These are phyloP conservation scores for Iphiclides podalirius DNA, from an alignment of 2,888 invertebrate genomes.

Conservation along the genomic window DNA sequence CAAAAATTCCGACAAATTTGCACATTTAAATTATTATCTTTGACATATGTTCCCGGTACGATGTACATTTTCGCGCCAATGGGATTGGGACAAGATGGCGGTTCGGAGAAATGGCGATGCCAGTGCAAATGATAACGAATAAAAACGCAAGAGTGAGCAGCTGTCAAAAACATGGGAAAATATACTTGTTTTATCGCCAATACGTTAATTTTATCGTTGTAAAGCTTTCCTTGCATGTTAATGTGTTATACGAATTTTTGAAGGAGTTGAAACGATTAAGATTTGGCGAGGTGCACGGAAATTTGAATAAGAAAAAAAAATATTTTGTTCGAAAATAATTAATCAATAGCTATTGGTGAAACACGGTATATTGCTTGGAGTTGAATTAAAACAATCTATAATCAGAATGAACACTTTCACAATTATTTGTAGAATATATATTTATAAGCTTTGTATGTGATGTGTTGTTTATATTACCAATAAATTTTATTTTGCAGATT, in stretches of 20 bases:
- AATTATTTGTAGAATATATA: no score
- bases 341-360: no score
- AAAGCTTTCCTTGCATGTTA: constrained; percentile 6
- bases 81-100: constrained; percentile 1
- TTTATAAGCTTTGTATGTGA: no score
- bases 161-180: constrained; percentile 41
- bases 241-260: not conserved
- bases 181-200: constrained; percentile 47
- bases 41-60: constrained; percentile 14
- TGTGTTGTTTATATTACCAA: no score
- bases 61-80: constrained; percentile 1
- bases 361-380: no score
- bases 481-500: no score
- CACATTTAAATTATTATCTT: constrained; percentile 17
- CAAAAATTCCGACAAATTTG: constrained; percentile 4
- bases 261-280: not conserved
- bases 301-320: no score
- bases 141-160: constrained; percentile 33
- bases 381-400: no score
- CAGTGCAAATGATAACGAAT: constrained; percentile 6
- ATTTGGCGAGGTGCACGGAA: not conserved
- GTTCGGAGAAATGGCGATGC: constrained; percentile 16
- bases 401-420: no score
- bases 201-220: constrained; percentile 47
- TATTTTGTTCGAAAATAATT: no score